Percentiles rank a stretch among this genome's conserved stretches.
These are phyloP conservation scores for Phrynocephalus guinanensis DNA, from an alignment of 2,797 vertebrate species.

Conservation along the genomic window DNA sequence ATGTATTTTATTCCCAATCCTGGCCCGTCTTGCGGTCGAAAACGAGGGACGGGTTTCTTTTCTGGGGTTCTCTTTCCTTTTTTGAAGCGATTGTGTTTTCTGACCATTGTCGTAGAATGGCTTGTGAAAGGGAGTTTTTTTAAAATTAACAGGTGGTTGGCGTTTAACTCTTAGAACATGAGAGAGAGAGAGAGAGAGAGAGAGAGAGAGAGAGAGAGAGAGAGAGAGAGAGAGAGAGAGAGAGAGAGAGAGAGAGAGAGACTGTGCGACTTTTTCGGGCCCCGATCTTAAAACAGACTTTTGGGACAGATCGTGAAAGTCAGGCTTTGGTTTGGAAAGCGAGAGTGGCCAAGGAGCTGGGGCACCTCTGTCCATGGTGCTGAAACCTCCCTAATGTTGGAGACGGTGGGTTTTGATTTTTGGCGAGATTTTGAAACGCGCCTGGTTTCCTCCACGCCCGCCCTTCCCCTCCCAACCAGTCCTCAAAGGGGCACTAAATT, in stretches of 20 bases:
- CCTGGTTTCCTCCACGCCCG: neutral
- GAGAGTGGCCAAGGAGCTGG: neutral
- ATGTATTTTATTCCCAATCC: accelerated
- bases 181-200: neutral
- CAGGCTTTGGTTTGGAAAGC: neutral
- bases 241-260: neutral
- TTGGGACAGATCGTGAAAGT: too few relatives aligned
- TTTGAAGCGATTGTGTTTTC: neutral
- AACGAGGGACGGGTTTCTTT: too few relatives aligned
- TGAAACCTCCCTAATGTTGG: slow-evolving; percentile 23
- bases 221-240: neutral
- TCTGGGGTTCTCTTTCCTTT: too few relatives aligned
- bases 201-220: too few relatives aligned
- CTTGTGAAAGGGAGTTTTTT: neutral
- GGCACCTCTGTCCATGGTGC: slow-evolving; percentile 74
- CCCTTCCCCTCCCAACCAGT: slow-evolving; percentile 6
- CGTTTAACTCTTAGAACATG: slow-evolving; percentile 2
- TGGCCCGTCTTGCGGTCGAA: too few relatives aligned
- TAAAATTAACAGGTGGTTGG: neutral
- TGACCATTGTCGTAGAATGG: neutral
- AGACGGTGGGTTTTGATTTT: neutral
- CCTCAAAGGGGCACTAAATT: neutral
- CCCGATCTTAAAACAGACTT: too few relatives aligned
- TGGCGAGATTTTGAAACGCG: slow-evolving; percentile 10
- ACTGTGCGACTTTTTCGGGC: neutral